Base-by-base conservation (phyloP, 2,797 vertebrate genomes). In the Acanthurus lineatus region DNA sequence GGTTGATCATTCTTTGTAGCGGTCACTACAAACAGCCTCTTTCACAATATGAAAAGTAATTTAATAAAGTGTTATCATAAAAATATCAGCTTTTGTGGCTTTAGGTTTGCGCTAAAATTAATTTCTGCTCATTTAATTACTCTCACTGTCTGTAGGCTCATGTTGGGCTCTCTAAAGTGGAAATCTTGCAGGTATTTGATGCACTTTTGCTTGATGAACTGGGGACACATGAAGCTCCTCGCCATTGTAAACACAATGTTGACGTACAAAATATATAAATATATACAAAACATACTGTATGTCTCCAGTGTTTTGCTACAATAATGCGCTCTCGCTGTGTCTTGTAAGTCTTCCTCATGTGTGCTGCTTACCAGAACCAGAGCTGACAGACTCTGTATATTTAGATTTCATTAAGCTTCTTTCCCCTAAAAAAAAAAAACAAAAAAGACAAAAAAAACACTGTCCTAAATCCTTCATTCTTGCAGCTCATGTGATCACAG, bases 181-280 rank as follows among this genome's bases (percentile, higher is more conserved):
- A 58, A 52, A 40, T 63, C 35, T 72, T 65, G 38, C 68, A 71
- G 72, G 51, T 70, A 17, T 69, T 63, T 63, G 45, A 53, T 74
- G 70, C n/a, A 49, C 28, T 59, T 77, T 54, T 60, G 19, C 49
- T 77, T 6, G 16, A 65, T 69, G 16, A 68, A 62, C 64, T 8
- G 48, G 45, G 56, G 48, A 79, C 70, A 69, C 45, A 58, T 75
- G 68, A n/a, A 84, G 66, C 82, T 90, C 75, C 57, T 79, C 51
- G 65, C 58, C 79, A 74, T 67, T 87, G 90, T 92, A 91, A 92
- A 93, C 91, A 89, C 71, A 83, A 85, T 65, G 70, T 59, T 78
- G 76, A 87, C 79, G 2, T 76, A 88, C 25, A 89, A 87, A 89
- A 89, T 82, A 86, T 82, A 87, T 79, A 88, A 86, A 92, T 88